Conservation (phyloP, 2,113 vertebrate species). For the Bagarius yarrelli region DNA sequence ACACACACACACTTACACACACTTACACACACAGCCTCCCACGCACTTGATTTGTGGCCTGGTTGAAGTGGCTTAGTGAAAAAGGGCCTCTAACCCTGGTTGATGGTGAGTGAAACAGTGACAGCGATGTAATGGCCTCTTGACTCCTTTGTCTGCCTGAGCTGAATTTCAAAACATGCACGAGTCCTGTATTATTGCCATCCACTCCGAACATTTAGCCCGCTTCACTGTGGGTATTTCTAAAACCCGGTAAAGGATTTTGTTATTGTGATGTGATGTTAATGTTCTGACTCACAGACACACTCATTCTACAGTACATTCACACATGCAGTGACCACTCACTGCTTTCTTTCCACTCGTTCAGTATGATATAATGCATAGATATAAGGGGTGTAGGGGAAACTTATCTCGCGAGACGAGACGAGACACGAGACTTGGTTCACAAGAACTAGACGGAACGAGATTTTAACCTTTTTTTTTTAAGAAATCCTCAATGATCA, state of each 20-base stretch:
- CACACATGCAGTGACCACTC: too few species aligned
- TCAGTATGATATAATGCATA: too few species aligned
- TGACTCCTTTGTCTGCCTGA: constrained; percentile 44
- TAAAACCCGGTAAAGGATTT: constrained; percentile 13
- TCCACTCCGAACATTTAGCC: constrained; percentile 30
- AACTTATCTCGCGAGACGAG: too few species aligned
- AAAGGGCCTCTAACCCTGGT: constrained; percentile 66
- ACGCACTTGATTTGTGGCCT: constrained; percentile 64
- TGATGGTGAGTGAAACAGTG: constrained; percentile 46
- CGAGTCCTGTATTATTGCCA: constrained; percentile 30
- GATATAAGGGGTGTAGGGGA: too few species aligned
- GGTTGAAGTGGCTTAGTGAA: constrained; percentile 65
- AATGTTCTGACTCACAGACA: neutral
- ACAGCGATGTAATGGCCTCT: constrained; percentile 50
- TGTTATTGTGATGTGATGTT: neutral
- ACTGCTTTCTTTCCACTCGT: too few species aligned
- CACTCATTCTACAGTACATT: too few species aligned
- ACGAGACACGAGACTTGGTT: too few species aligned
- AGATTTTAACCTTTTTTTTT: too few species aligned
- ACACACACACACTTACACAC: neutral
- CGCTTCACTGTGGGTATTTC: constrained; percentile 2
- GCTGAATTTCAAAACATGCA: constrained; percentile 37
- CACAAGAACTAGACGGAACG: too few species aligned
- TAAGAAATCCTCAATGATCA: too few species aligned
- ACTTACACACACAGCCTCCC: constrained; percentile 6